Evolutionary conservation across 2,113 vertebrate genomes (phyloP).

Genomic region (Mesocricetus auratus): DNA sequence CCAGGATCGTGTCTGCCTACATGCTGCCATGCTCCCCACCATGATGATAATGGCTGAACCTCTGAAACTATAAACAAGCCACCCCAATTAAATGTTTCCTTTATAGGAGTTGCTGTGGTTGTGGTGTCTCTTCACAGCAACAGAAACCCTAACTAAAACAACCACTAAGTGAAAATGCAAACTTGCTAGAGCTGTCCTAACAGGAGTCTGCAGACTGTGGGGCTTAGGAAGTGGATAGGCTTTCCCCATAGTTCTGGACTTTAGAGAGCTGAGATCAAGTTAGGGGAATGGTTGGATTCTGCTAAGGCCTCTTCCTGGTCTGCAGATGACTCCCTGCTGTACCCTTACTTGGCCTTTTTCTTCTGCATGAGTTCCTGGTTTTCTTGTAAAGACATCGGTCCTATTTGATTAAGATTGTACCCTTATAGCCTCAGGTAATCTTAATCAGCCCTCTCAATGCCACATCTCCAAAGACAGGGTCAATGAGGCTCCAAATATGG

Average conservation of each 20-base stretch:
- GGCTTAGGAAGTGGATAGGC: neutral
- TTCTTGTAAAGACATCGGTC: neutral
- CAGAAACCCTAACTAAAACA: neutral
- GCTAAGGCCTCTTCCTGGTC: neutral
- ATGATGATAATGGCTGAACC: neutral
- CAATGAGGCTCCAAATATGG: neutral
- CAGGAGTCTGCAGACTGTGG: neutral
- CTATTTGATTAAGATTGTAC: neutral
- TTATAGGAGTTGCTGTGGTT: neutral
- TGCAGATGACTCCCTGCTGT: neutral
- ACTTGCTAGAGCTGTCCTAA: neutral
- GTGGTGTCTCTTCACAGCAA: neutral
- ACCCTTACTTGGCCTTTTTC: neutral
- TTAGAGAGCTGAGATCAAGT: neutral
- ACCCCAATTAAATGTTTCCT: neutral
- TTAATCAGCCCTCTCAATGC: neutral
- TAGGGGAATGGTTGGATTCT: neutral
- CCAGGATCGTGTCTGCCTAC: neutral
- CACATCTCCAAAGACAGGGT: neutral
- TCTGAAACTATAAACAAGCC: neutral
- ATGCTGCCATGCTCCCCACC: neutral
- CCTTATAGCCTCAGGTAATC: neutral
- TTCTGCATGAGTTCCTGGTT: neutral
- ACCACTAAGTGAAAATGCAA: neutral
- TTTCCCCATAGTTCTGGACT: neutral